Evolutionary conservation across 2,888 invertebrate genomes (phyloP).

Genomic region (Hylaea fasciaria): DNA sequence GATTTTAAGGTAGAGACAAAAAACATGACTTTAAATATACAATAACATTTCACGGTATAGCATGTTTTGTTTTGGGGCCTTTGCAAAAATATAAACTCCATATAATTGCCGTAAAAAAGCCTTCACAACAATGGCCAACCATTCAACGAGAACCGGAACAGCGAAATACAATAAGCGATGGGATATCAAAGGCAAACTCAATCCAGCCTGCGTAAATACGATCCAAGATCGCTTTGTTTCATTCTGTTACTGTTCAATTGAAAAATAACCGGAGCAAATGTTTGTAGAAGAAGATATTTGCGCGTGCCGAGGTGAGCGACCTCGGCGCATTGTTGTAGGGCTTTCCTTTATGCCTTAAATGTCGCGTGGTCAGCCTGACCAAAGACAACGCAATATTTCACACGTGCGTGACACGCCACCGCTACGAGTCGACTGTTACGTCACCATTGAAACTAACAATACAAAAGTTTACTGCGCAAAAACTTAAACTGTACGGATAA

Average conservation of each 20-base stretch:
- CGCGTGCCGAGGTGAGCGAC: not conserved
- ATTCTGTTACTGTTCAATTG: conserved; percentile 33
- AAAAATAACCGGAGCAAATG: conserved; percentile 26
- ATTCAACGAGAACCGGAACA: conserved; percentile 19
- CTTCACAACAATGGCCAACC: conserved; percentile 3
- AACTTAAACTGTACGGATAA: too few species aligned
- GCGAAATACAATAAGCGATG: conserved; percentile 35
- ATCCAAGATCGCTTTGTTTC: conserved; percentile 37
- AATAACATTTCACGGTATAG: too few species aligned
- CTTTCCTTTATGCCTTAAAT: too few species aligned
- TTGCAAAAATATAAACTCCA: too few species aligned
- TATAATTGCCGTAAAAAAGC: not conserved
- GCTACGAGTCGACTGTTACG: too few species aligned
- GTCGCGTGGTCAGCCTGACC: too few species aligned
- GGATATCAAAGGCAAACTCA: conserved; percentile 40
- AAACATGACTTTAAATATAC: too few species aligned
- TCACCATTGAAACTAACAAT: too few species aligned
- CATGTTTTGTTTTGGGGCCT: too few species aligned
- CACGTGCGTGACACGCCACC: not conserved
- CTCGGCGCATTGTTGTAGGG: not conserved
- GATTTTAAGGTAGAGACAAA: too few species aligned
- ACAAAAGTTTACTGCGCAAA: too few species aligned
- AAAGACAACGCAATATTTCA: too few species aligned
- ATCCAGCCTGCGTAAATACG: conserved; percentile 38
- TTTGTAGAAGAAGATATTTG: conserved; percentile 11